Base-by-base conservation (phyloP, 2,113 vertebrate genomes). In the Pollimyrus isidori region DNA sequence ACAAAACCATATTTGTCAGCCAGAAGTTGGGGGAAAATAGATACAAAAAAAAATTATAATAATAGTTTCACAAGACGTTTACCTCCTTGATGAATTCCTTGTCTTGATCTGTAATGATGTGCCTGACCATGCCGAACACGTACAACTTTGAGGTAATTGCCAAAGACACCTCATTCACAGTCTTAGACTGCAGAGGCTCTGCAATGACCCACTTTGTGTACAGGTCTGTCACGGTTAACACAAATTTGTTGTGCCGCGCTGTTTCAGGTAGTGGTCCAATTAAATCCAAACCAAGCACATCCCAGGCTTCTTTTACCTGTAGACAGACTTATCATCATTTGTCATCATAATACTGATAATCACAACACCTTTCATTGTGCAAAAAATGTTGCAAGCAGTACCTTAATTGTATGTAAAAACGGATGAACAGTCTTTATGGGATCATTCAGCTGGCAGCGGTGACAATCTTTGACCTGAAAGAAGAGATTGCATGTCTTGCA, bases 401-500 rank as follows among this genome's bases (percentile, higher is more conserved):
- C 82, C 82, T 84, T 84, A n/a, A 84, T 42, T 21, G 82, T 23
- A 84, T 84, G 82, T n/a, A 84, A 84, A 84, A 84, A 23, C 10
- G 82, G 10, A 2, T 45, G 21, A 46, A 84, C 82, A 23, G 17
- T 84, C 45, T 23, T 84, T 45, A 45, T 9, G 9, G 82, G 82
- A 46, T 84, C 35, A 48, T 84, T 48, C 82, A 84, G 9, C 7
- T 84, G 82, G 45, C 82, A 84, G 82, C 45, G 82, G 42, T 48
- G 45, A 48, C 82, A 84, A 84, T 46, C 15, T 84, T 23, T 84
- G 21, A 84, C 82, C 82, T 84, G 45, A 84, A 84, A 84, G 9
- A 23, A 84, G n/a, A 48, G 45, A 23, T 23, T 42, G 19, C 19
- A 82, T 45, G 76, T 82, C 42, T 82, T 82, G 39, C 76, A 45